Evolutionary conservation across 2,113 vertebrate species (phyloP).

Genomic region (Apteryx mantelli): DNA sequence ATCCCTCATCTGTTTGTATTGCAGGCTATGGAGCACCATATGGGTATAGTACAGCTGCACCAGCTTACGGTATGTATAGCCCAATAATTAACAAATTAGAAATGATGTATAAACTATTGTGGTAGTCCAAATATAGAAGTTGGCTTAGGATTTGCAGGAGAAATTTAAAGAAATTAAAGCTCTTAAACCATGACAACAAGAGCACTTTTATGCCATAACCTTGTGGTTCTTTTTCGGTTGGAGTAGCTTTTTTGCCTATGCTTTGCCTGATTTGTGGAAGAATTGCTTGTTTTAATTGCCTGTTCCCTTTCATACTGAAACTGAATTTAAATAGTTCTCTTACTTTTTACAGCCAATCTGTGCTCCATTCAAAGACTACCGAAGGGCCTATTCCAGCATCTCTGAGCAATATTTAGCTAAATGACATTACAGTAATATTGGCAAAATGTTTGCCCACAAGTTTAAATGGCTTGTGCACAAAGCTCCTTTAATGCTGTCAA

Average conservation of each 20-base stretch:
- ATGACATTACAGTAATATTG: not conserved
- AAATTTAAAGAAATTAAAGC: slow-evolving; percentile 61
- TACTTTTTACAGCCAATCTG: slow-evolving; percentile 79
- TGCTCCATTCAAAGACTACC: slow-evolving; percentile 87
- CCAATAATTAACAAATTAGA: not conserved
- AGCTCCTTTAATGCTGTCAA: not conserved
- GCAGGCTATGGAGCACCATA: slow-evolving; percentile 95
- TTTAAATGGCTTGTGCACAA: slow-evolving; percentile 49
- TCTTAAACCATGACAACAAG: slow-evolving; percentile 61
- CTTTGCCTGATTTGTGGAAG: slow-evolving; percentile 82
- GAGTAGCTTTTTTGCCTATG: slow-evolving; percentile 83
- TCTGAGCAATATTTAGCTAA: slow-evolving; percentile 23
- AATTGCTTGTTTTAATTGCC: slow-evolving; percentile 84
- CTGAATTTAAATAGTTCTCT: slow-evolving; percentile 76
- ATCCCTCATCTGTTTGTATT: slow-evolving; percentile 42
- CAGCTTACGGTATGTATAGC: slow-evolving; percentile 93
- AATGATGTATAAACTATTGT: not conserved
- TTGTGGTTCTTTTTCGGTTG: slow-evolving; percentile 86
- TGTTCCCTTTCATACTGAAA: slow-evolving; percentile 78
- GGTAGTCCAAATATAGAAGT: slow-evolving; percentile 59
- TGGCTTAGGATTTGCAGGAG: slow-evolving; percentile 47
- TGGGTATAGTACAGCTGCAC: slow-evolving; percentile 93
- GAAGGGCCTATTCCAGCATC: slow-evolving; percentile 76
- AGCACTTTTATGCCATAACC: slow-evolving; percentile 80
- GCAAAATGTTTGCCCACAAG: not conserved